Evolutionary conservation across 2,113 vertebrate species (phyloP).

Genomic region (Aegotheles bennettii): DNA sequence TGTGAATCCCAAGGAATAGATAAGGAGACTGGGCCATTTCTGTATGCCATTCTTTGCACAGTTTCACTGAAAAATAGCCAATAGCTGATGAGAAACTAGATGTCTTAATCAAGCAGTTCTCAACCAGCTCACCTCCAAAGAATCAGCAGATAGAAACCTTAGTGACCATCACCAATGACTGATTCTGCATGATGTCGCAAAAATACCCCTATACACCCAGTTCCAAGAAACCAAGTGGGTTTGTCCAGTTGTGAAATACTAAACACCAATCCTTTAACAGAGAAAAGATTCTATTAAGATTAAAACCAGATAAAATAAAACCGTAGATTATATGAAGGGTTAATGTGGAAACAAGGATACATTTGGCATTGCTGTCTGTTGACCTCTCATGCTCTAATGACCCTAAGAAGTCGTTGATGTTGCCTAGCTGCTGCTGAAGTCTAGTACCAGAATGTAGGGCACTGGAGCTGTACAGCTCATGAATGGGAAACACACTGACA

Average conservation of each 20-base stretch:
- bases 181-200: neutral
- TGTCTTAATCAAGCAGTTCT: neutral
- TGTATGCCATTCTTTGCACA: neutral
- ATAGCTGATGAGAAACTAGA: neutral
- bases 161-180: neutral
- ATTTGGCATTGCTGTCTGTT: neutral
- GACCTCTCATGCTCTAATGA: neutral
- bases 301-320: neutral
- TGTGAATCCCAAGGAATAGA: neutral
- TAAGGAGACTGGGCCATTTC: neutral
- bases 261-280: neutral
- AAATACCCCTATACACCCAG: neutral
- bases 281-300: neutral
- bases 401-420: neutral
- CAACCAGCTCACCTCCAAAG: neutral
- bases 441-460: accelerated
- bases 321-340: neutral
- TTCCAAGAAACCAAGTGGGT: neutral
- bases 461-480: neutral
- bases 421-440: neutral
- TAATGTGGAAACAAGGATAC: neutral
- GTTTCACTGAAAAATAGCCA: neutral
- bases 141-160: neutral
- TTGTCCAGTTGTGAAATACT: neutral
- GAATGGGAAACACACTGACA: neutral